Conservation (phyloP, 2,797 vertebrate species). For the Rhinophrynus dorsalis region DNA sequence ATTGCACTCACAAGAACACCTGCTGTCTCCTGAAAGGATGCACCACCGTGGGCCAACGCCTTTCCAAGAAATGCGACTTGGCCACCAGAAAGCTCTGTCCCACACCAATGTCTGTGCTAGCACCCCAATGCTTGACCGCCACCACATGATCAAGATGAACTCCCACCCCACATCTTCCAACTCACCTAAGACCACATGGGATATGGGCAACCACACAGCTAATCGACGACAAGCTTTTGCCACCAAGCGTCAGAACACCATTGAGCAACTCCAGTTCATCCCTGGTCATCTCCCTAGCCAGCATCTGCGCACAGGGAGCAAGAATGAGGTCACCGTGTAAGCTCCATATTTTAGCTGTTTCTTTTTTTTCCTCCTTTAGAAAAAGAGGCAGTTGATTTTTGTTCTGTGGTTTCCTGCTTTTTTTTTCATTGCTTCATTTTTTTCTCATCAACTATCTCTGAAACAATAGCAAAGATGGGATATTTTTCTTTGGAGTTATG, state of each 20-base stretch:
- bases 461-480: constrained; percentile 6
- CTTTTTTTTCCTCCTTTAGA: constrained; percentile 25
- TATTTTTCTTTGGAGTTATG: neutral
- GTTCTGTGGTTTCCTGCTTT: constrained; percentile 34
- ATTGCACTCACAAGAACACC: constrained; percentile 62
- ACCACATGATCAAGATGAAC: constrained; percentile 89
- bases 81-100: constrained; percentile 82
- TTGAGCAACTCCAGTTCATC: constrained; percentile 92
- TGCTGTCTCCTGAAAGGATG: constrained; percentile 62
- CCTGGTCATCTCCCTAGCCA: constrained; percentile 84
- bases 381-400: constrained; percentile 35
- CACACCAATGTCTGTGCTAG: constrained; percentile 77
- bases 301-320: constrained; percentile 87
- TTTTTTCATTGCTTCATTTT: constrained; percentile 35
- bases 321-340: constrained; percentile 91
- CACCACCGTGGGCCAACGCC: constrained; percentile 53
- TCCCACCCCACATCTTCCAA: constrained; percentile 77
- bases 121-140: constrained; percentile 81
- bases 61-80: constrained; percentile 52
- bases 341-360: constrained; percentile 16
- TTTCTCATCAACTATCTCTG: neutral
- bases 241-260: constrained; percentile 86
- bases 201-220: constrained; percentile 66
- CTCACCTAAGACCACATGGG: constrained; percentile 53
- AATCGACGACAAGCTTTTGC: constrained; percentile 81